Percentiles rank a stretch among this genome's conserved stretches.
Evolutionary conservation across 2,797 vertebrate genomes (phyloP).

Genomic region (Momotus momota): DNA sequence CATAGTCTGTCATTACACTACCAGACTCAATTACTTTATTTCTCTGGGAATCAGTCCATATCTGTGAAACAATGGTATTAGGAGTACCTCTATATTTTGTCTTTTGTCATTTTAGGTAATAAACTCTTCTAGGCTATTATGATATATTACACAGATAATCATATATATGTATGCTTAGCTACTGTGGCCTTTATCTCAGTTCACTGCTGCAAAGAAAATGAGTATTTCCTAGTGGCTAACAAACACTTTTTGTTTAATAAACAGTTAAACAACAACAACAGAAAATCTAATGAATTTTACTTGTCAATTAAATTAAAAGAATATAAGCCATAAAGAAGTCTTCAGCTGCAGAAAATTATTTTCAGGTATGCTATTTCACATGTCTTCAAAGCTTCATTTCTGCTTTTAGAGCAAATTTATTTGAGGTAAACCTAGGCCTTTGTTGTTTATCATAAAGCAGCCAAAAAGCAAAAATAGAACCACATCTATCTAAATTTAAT

Average conservation of each 20-base stretch:
- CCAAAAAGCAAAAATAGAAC: background rate
- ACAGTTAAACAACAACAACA: background rate
- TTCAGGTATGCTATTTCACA: background rate
- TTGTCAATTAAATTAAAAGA: background rate
- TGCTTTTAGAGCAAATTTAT: background rate
- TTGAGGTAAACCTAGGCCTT: background rate
- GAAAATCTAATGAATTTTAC: background rate
- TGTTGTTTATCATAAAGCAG: background rate
- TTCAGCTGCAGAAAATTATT: background rate
- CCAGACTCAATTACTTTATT: background rate
- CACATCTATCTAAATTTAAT: constrained; percentile 11
- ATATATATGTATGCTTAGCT: background rate
- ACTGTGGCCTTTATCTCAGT: background rate
- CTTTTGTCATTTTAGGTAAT: background rate
- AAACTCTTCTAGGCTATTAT: background rate
- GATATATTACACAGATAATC: background rate
- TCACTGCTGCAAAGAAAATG: background rate
- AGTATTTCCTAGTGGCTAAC: background rate
- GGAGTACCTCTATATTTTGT: background rate
- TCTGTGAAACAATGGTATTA: background rate
- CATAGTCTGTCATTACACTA: background rate
- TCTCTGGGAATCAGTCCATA: background rate
- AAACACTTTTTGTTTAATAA: background rate
- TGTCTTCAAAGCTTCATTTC: background rate
- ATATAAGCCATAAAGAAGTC: background rate